Conservation (phyloP, 2,888 invertebrate species). For the Oscheius onirici region DNA sequence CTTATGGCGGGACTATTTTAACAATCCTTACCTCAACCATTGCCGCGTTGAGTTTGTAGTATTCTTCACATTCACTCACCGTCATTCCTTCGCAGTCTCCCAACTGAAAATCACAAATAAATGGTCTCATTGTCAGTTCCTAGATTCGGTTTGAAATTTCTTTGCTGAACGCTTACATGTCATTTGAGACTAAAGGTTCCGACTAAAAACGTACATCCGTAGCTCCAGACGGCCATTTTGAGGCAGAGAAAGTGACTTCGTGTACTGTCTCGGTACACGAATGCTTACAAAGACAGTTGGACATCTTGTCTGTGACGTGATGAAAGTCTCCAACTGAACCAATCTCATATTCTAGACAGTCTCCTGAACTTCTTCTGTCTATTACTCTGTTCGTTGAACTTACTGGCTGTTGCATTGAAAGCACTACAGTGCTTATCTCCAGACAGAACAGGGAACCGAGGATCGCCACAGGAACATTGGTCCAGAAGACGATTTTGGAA, state of each 20-base stretch:
- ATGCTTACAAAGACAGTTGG: conserved; percentile 56
- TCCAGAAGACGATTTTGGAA: conserved; percentile 56
- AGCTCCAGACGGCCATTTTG: conserved; percentile 63
- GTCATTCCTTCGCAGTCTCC: conserved; percentile 64
- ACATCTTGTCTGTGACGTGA: conserved; percentile 56
- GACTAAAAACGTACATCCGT: conserved; percentile 48
- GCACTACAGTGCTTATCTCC: conserved; percentile 52
- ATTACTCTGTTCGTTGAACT: conserved; percentile 14
- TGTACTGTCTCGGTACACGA: conserved; percentile 52
- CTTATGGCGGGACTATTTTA: background rate
- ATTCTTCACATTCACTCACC: conserved; percentile 57
- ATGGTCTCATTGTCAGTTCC: too few relatives aligned
- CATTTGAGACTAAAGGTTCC: background rate
- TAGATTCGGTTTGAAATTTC: too few relatives aligned
- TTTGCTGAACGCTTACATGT: background rate
- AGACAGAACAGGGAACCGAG: conserved; percentile 53
- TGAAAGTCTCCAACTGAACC: conserved; percentile 59
- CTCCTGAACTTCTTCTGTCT: conserved; percentile 35
- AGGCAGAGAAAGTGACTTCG: conserved; percentile 57
- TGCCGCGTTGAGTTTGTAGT: conserved; percentile 58
- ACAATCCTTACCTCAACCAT: conserved; percentile 50
- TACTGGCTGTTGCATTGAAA: conserved; percentile 59
- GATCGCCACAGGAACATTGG: conserved; percentile 59
- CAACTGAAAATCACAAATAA: conserved; percentile 42
- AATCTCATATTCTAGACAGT: conserved; percentile 53